A percentile compares a stretch with the other conserved stretches of the same genome.
Conservation (phyloP, 2,888 invertebrate genomes). For the Campaea margaritaria region DNA sequence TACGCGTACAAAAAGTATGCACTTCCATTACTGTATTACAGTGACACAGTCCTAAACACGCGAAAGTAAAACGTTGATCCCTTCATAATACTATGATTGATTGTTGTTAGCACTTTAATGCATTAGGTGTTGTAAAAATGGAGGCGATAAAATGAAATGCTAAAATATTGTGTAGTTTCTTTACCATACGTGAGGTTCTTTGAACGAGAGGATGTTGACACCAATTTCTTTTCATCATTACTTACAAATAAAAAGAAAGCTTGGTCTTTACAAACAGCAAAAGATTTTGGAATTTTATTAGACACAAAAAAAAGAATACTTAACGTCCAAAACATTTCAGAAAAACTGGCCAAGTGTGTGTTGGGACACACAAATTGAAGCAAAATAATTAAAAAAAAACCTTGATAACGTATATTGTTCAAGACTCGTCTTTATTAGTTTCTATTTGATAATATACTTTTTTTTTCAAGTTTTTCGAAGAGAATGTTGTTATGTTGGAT, state of each 20-base stretch:
- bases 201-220: constrained; percentile 3
- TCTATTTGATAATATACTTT: no score
- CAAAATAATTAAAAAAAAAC: no score
- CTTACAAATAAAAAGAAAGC: constrained; percentile 10
- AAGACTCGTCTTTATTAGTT: no score
- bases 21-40: constrained; percentile 32
- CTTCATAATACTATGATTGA: constrained; percentile 74
- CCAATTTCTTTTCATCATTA: background rate
- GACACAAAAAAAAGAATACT: no score
- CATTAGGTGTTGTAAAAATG: constrained; percentile 59
- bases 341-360: no score
- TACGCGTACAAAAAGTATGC: background rate
- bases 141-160: constrained; percentile 45
- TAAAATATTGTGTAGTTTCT: constrained; percentile 34
- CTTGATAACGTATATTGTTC: no score
- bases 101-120: constrained; percentile 71
- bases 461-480: no score
- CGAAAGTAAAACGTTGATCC: constrained; percentile 66
- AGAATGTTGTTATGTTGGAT: no score
- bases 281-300: background rate
- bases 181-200: constrained; percentile 17
- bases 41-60: constrained; percentile 67
- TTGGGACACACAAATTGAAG: no score
- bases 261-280: background rate
- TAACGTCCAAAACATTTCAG: no score